Evolutionary conservation across 1,140 invertebrate species (phyloP).

Genomic region (Cheumatopsyche charites): DNA sequence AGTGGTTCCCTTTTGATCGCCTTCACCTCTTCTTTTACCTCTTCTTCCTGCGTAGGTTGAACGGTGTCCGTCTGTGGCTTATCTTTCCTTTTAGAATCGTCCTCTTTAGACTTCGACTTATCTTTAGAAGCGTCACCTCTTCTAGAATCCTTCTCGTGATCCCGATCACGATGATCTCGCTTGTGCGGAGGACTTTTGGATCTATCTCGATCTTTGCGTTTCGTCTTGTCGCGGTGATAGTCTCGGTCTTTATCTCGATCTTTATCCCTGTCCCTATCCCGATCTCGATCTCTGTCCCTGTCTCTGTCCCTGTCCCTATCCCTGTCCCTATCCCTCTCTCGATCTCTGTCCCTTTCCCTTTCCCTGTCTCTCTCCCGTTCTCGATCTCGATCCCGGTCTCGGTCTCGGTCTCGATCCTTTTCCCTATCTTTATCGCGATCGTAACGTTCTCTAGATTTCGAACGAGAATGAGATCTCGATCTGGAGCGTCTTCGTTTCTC

Average conservation of each 20-base stretch:
- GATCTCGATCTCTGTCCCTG: slow-evolving; percentile 50
- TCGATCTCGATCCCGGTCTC: slow-evolving; percentile 52
- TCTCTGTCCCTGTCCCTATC: slow-evolving; percentile 33
- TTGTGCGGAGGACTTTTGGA: slow-evolving; percentile 46
- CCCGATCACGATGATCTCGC: slow-evolving; percentile 51
- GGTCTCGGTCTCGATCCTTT: slow-evolving; percentile 51
- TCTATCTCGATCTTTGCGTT: slow-evolving; percentile 53
- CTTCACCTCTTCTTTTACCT: slow-evolving; percentile 55
- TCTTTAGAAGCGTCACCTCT: slow-evolving; percentile 54
- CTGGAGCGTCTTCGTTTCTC: slow-evolving; percentile 58
- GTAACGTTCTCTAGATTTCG: slow-evolving; percentile 59
- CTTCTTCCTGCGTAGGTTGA: slow-evolving; percentile 55
- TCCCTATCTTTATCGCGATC: slow-evolving; percentile 45
- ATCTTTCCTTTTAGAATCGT: slow-evolving; percentile 60
- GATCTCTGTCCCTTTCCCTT: slow-evolving; percentile 51
- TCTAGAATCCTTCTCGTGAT: slow-evolving; percentile 51
- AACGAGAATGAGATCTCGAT: slow-evolving; percentile 21
- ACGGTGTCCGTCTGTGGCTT: slow-evolving; percentile 57
- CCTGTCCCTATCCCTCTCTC: slow-evolving; percentile 42
- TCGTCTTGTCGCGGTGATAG: slow-evolving; percentile 52
- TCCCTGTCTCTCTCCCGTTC: slow-evolving; percentile 53
- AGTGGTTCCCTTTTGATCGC: slow-evolving; percentile 83
- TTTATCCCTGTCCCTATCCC: slow-evolving; percentile 52
- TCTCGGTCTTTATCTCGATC: slow-evolving; percentile 51
- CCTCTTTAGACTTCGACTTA: slow-evolving; percentile 50